These are phyloP conservation scores for Zygogramma bicolorata DNA, from an alignment of 2,888 invertebrate species.

Conservation along the genomic window DNA sequence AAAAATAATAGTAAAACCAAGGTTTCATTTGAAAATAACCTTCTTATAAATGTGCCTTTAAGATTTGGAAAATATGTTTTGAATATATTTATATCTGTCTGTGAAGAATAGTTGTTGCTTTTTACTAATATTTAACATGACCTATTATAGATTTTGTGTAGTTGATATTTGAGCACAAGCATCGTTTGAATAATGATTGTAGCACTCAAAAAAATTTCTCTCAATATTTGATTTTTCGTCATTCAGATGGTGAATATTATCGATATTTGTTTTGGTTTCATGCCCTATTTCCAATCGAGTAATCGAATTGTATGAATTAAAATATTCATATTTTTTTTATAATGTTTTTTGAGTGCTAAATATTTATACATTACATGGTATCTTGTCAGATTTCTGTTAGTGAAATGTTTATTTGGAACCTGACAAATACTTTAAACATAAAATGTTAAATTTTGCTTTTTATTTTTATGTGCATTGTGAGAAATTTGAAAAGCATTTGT, in stretches of 20 bases:
- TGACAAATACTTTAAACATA: no score
- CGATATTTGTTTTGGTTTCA: no score
- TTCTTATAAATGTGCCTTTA: conserved; percentile 34
- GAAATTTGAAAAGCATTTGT: no score
- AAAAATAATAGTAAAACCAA: neutral
- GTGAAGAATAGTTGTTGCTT: conserved; percentile 20
- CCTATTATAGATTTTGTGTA: neutral
- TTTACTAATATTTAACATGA: neutral
- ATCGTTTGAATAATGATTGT: neutral
- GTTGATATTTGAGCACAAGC: neutral
- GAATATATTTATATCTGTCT: conserved; percentile 1
- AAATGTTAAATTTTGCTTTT: no score
- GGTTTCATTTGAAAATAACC: conserved; percentile 16
- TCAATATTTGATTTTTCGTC: conserved; percentile 1
- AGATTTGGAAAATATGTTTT: conserved; percentile 39
- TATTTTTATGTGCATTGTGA: no score
- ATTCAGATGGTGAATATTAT: neutral
- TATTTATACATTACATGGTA: no score
- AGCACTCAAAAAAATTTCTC: neutral
- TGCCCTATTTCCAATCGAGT: no score
- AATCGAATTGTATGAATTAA: no score
- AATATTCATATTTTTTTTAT: no score
- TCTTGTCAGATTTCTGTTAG: no score
- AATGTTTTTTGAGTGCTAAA: no score
- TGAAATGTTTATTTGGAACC: no score